Conservation (phyloP, 92 coral and sea anemone species). For the Meandrina meandrites region DNA sequence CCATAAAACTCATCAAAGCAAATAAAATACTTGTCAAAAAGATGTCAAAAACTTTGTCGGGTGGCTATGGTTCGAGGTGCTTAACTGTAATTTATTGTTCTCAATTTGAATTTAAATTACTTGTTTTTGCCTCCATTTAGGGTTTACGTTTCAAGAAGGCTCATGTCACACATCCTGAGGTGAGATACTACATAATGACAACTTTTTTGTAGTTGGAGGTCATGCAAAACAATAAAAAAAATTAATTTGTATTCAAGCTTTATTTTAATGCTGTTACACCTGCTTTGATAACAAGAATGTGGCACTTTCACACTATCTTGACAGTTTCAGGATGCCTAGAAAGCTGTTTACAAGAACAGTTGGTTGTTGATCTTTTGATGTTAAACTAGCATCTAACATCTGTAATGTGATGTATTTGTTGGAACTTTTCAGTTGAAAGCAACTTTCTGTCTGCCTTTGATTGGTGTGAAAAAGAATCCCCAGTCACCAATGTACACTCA, state of each 20-base stretch:
- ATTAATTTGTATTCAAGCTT: no score
- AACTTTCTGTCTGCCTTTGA: constrained; percentile 92
- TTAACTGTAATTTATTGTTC: no score
- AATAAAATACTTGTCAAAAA: no score
- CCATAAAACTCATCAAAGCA: no score
- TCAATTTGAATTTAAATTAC: neutral
- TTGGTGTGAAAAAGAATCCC: constrained; percentile 98
- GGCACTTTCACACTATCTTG: no score
- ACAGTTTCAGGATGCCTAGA: no score
- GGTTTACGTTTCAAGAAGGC: constrained; percentile 95
- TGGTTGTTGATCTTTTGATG: neutral
- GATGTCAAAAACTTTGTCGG: no score
- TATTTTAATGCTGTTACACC: no score
- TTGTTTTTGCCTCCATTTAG: constrained; percentile 24
- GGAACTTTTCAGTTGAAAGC: constrained; percentile 80
- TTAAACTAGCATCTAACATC: neutral
- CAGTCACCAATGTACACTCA: constrained; percentile 98
- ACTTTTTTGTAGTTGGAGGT: neutral
- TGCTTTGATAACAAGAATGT: no score
- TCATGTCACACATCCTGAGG: constrained; percentile 99
- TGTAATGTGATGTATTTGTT: neutral
- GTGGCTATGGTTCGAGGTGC: no score
- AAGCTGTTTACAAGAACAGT: no score
- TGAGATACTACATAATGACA: constrained; percentile 19
- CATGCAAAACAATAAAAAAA: neutral